phyloP scores from a whole-genome alignment of 1,140 invertebrate species.

The Neotoxoptera formosana region DNA sequence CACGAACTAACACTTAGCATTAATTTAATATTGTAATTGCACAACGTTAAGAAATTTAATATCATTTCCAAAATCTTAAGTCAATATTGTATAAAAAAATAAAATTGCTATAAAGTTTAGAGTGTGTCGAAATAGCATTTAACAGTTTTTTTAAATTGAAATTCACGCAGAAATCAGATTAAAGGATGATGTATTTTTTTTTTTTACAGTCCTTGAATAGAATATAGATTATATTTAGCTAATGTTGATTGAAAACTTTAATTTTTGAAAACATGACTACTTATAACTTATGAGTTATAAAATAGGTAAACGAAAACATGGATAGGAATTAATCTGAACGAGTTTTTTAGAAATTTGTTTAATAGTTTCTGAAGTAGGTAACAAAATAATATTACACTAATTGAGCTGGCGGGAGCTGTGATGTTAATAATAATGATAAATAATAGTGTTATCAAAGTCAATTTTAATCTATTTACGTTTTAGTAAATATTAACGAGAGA shows the following conservation, averaged over 20 bases:
- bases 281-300: background rate
- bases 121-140: background rate
- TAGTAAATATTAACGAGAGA: background rate
- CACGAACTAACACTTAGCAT: background rate
- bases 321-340: background rate
- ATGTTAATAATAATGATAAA: background rate
- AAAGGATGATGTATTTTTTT: background rate
- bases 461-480: background rate
- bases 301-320: background rate
- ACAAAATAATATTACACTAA: background rate
- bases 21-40: background rate
- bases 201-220: background rate
- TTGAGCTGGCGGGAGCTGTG: background rate
- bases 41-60: background rate
- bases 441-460: background rate
- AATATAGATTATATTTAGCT: background rate
- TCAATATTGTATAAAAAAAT: background rate
- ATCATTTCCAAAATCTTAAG: background rate
- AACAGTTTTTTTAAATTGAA: background rate
- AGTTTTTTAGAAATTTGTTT: background rate
- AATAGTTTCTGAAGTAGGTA: background rate
- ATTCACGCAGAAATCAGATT: background rate
- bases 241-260: background rate
- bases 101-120: background rate
- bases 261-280: background rate